Evolutionary conservation across 2,113 vertebrate genomes (phyloP).

Genomic region (Vidua macroura): DNA sequence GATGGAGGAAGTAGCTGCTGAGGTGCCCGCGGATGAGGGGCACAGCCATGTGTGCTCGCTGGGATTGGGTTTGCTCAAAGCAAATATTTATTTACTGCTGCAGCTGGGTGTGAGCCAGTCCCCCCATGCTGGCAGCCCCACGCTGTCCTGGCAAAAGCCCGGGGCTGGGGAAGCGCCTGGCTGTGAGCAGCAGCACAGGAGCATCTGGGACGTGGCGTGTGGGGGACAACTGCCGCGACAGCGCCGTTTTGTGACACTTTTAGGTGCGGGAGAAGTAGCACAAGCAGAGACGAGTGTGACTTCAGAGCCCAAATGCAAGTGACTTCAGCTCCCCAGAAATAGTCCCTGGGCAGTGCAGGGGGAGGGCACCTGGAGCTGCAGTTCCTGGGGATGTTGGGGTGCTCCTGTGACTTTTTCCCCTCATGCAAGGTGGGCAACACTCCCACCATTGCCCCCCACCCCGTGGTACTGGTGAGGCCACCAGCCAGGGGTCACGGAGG

Average conservation of each 20-base stretch:
- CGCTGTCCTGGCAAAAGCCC: rapidly evolving
- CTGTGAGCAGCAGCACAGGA: neutral
- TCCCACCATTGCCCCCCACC: neutral
- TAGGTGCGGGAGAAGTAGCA: neutral
- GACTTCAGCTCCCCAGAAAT: neutral
- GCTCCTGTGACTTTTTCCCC: neutral
- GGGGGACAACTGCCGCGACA: neutral
- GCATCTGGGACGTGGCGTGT: neutral
- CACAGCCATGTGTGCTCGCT: rapidly evolving
- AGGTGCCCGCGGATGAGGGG: neutral
- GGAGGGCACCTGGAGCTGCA: neutral
- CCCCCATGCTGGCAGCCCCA: neutral
- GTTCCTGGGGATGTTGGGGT: neutral
- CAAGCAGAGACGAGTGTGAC: neutral
- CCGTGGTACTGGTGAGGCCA: neutral
- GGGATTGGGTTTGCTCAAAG: neutral
- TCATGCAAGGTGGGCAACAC: rapidly evolving
- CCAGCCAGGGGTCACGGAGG: neutral
- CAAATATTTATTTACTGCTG: neutral
- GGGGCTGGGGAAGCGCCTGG: neutral
- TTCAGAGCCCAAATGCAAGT: neutral
- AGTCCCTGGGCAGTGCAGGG: neutral
- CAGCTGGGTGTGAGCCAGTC: neutral
- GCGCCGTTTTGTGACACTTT: neutral
- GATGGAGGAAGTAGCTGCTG: rapidly evolving